These are phyloP conservation scores for Heliconius ismenius DNA, from an alignment of 2,888 invertebrate genomes.

Conservation along the genomic window DNA sequence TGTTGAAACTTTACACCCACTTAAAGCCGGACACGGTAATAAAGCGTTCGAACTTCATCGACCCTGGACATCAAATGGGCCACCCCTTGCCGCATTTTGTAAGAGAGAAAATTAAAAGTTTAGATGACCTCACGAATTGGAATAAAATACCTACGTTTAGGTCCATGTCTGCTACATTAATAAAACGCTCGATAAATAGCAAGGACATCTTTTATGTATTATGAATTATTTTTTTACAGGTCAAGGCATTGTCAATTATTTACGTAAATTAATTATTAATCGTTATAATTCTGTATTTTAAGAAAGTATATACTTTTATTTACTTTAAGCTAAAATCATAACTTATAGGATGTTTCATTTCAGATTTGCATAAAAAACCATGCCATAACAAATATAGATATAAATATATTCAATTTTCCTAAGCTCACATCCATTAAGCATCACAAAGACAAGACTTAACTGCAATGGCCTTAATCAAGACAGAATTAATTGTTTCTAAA, in stretches of 20 bases:
- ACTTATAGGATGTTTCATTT: too few relatives aligned
- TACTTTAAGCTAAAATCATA: too few relatives aligned
- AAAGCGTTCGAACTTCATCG: constrained; percentile 80
- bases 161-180: background rate
- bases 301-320: too few relatives aligned
- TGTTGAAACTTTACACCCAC: constrained; percentile 83
- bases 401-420: constrained; percentile 30
- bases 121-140: constrained; percentile 56
- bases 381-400: background rate
- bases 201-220: background rate
- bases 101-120: constrained; percentile 75
- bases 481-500: constrained; percentile 75
- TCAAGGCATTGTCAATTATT: too few relatives aligned
- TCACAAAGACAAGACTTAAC: constrained; percentile 54
- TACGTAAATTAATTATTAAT: too few relatives aligned
- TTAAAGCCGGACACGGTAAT: constrained; percentile 82
- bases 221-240: background rate
- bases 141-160: constrained; percentile 23
- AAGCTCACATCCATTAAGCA: constrained; percentile 42
- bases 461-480: constrained; percentile 59
- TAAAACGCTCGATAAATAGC: background rate
- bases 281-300: too few relatives aligned
- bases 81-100: constrained; percentile 75
- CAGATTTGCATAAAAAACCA: too few relatives aligned
- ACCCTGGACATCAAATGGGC: constrained; percentile 78